Evolutionary conservation across 2,113 vertebrate genomes (phyloP), one percentile per base, ranked within the genome.

Genomic region (Sebastes fasciatus): DNA sequence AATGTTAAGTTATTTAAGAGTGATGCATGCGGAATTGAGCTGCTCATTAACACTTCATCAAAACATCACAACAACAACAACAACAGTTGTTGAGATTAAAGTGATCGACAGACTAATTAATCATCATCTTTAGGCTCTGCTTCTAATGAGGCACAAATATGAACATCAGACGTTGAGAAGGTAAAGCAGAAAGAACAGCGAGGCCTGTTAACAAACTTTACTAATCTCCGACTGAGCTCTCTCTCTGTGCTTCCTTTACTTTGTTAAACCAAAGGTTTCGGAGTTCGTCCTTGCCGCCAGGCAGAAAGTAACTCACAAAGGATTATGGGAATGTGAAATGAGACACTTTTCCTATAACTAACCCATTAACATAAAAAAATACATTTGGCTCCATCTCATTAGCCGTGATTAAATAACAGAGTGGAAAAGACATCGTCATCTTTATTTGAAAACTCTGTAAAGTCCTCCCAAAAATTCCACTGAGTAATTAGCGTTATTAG

Each of bases 401-500:
- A 72, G 14, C 54, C 8, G 34, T 72, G 79, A 74, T 80, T 84
- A 51, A 84, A 86, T 84, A 86, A 86, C 68, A 64, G 43, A 54
- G 48, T 4, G 54, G 6, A 21, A 61, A 74, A 51, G 75, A 74
- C 45, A 62, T 57, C 8, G 10, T 26, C 72, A 52, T 66, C 13
- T 69, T 80, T 57, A 61, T 72, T 63, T 75, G 8, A 73, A 70
- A 80, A 81, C 48, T 78, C 70, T 63, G 51, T 51, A 57, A 67
- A 73, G 63, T 57, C 66, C 21, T 63, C 74, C 58, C 46, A 14
- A 77, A 83, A 42, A 58, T 63, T 68, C 48, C 23, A 61, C 65
- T 64, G 69, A 66, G 8, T 77, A 73, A 88, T 76, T 80, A 64
- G 3, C 11, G 58, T 74, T 76, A 84, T 73, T 77, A 78, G 61